Percentiles rank a stretch among this genome's conserved stretches.
Conservation (phyloP, 2,797 vertebrate species). For the Kryptopterus vitreolus region DNA sequence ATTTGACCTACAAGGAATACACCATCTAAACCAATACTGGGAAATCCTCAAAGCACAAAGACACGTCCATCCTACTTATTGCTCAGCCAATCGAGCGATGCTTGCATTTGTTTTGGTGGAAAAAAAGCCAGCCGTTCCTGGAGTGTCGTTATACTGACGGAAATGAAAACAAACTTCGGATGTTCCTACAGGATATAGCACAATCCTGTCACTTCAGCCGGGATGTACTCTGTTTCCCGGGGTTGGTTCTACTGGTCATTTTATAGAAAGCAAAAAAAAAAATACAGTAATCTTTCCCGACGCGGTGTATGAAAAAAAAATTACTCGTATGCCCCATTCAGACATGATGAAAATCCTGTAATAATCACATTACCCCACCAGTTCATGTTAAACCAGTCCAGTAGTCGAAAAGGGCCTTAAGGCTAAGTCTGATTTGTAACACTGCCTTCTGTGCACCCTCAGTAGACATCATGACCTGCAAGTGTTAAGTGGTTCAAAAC, state of each 20-base stretch:
- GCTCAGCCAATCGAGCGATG: neutral
- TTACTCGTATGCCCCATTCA: neutral
- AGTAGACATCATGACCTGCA: constrained; percentile 4
- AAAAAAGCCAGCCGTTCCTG: neutral
- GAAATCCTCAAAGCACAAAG: neutral
- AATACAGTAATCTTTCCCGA: constrained; percentile 9
- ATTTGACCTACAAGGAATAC: neutral
- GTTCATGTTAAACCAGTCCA: neutral
- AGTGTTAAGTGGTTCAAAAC: constrained; percentile 10
- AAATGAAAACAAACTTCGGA: neutral
- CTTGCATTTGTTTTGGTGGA: neutral
- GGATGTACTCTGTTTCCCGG: neutral
- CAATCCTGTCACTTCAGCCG: constrained; percentile 8
- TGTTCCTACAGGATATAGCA: constrained; percentile 10
- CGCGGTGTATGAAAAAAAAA: constrained; percentile 15
- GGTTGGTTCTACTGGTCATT: neutral
- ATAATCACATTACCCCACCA: constrained; percentile 1
- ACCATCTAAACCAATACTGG: neutral
- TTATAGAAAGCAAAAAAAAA: neutral
- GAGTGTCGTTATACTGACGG: neutral
- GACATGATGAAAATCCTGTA: neutral
- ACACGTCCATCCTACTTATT: neutral
- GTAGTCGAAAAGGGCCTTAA: neutral
- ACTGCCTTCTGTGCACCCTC: neutral
- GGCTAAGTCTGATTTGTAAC: constrained; percentile 8